phyloP scores from a whole-genome alignment of 2,888 invertebrate species.

The Leptogaster cylindrica region DNA sequence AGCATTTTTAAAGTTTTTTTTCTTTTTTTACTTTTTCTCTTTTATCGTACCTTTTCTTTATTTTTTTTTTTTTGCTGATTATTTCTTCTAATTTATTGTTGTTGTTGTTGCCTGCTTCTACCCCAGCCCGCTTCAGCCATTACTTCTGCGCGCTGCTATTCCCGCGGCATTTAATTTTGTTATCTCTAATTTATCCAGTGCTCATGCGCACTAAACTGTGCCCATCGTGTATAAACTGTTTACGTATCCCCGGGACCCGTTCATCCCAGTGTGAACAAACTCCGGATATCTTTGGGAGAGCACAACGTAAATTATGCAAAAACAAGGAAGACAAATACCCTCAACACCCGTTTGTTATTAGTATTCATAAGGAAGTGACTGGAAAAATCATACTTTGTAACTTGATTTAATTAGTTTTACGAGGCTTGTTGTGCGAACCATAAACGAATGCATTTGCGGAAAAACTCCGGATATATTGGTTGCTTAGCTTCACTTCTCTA shows the following conservation, averaged over 20 bases:
- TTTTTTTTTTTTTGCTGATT: background rate
- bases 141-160: conserved; percentile 17
- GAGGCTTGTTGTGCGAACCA: too few relatives aligned
- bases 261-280: conserved; percentile 22
- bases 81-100: background rate
- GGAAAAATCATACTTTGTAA: conserved; percentile 43
- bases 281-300: background rate
- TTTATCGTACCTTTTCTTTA: background rate
- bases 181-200: conserved; percentile 36
- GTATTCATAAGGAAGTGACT: conserved; percentile 31
- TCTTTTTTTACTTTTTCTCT: background rate
- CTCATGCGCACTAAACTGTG: conserved; percentile 37
- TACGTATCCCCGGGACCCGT: conserved; percentile 9
- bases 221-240: too few relatives aligned
- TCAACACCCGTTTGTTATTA: conserved; percentile 23
- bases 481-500: too few relatives aligned
- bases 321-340: conserved; percentile 5
- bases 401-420: conserved; percentile 39
- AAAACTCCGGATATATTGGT: too few relatives aligned
- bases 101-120: background rate
- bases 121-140: conserved; percentile 12
- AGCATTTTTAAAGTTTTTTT: conserved; percentile 40
- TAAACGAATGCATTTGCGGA: too few relatives aligned
- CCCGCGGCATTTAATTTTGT: conserved; percentile 39
- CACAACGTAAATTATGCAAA: conserved; percentile 24